These are phyloP conservation scores for Saccostrea echinata DNA, from an alignment of 1,140 invertebrate genomes.

Conservation along the genomic window DNA sequence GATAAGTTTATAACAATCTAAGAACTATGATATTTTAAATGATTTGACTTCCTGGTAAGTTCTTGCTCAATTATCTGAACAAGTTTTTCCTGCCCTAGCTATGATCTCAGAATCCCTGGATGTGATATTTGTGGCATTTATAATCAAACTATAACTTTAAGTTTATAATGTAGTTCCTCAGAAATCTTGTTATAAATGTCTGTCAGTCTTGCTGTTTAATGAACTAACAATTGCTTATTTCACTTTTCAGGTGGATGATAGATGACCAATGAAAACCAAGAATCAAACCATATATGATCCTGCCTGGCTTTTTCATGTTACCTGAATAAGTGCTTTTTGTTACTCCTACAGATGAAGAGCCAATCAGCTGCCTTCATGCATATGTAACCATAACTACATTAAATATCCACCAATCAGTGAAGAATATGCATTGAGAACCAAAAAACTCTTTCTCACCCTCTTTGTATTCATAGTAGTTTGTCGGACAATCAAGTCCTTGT, in stretches of 20 bases:
- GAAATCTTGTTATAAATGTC: too few species aligned
- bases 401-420: background rate
- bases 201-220: background rate
- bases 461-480: background rate
- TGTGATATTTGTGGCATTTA: too few species aligned
- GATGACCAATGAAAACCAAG: conserved; percentile 31
- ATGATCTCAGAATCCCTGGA: background rate
- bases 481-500: background rate
- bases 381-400: background rate
- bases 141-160: too few species aligned
- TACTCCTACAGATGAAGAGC: background rate
- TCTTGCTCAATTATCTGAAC: background rate
- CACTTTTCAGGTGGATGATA: conserved; percentile 10
- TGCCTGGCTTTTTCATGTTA: conserved; percentile 20
- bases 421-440: background rate
- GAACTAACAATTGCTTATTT: background rate
- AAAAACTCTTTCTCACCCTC: background rate
- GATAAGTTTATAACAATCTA: background rate
- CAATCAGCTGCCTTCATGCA: conserved; percentile 11
- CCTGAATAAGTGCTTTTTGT: conserved; percentile 24
- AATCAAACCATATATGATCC: conserved; percentile 27
- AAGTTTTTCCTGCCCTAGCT: background rate
- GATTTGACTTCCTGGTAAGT: background rate
- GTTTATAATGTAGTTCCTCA: too few species aligned
- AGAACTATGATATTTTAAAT: background rate